Evolutionary conservation across 2,888 invertebrate genomes (phyloP).

Genomic region (Polydrusus pterygomalis): DNA sequence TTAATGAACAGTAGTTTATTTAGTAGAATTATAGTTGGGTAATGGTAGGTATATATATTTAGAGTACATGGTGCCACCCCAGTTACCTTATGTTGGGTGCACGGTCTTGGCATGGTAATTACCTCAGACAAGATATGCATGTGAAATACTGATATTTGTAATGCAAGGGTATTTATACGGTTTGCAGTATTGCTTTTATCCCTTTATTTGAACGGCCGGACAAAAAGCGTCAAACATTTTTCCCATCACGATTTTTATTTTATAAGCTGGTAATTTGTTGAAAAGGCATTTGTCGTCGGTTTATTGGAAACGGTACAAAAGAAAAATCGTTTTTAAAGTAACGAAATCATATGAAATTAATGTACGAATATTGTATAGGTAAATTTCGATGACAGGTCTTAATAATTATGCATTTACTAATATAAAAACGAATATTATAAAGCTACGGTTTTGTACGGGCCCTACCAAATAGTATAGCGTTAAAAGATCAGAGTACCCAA

Average conservation of each 20-base stretch:
- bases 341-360: too few species aligned
- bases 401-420: too few species aligned
- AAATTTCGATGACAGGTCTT: too few species aligned
- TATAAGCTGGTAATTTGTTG: slow-evolving; percentile 8
- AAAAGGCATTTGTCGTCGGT: neutral
- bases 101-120: slow-evolving; percentile 49
- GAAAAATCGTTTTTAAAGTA: neutral
- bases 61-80: neutral
- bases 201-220: slow-evolving; percentile 40
- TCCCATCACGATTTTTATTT: slow-evolving; percentile 42
- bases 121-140: slow-evolving; percentile 48
- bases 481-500: too few species aligned
- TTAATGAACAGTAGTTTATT: too few species aligned
- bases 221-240: slow-evolving; percentile 34
- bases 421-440: too few species aligned
- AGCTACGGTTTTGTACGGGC: too few species aligned
- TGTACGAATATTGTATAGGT: too few species aligned
- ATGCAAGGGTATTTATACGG: slow-evolving; percentile 43
- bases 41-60: neutral
- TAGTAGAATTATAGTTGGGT: neutral
- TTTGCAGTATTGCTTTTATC: slow-evolving; percentile 39
- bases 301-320: neutral
- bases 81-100: slow-evolving; percentile 47
- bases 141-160: slow-evolving; percentile 51
- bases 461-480: too few species aligned